phyloP scores from a whole-genome alignment of 2,888 invertebrate genomes.

The Orchesellides sinensis region DNA sequence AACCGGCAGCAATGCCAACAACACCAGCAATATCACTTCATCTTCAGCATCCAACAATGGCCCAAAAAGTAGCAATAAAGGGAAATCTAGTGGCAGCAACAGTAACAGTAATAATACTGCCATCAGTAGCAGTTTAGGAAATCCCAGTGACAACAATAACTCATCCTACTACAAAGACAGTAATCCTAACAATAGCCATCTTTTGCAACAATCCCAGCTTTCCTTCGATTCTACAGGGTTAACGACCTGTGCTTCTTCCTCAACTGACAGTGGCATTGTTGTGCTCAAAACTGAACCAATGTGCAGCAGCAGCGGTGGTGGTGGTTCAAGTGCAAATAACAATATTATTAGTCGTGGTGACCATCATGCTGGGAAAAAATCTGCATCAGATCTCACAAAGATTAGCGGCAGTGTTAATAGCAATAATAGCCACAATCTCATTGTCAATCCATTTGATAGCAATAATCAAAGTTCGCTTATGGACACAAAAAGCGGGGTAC shows the following conservation, averaged over 20 bases:
- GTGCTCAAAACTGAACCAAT: conserved; percentile 64
- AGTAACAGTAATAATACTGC: conserved; percentile 16
- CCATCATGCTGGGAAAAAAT: conserved; percentile 35
- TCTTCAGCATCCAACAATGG: conserved; percentile 18
- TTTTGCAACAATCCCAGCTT: conserved; percentile 41
- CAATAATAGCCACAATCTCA: conserved; percentile 81
- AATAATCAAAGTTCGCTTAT: conserved; percentile 46
- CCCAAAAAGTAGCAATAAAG: conserved; percentile 35
- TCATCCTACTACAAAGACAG: conserved; percentile 74
- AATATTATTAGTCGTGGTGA: conserved; percentile 19
- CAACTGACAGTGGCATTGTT: conserved; percentile 30
- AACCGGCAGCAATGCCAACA: conserved; percentile 30
- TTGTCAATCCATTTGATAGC: conserved; percentile 78
- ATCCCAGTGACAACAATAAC: conserved; percentile 73
- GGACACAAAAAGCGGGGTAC: conserved; percentile 67
- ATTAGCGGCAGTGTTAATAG: conserved; percentile 77
- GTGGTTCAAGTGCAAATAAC: conserved; percentile 29
- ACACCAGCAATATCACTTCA: conserved; percentile 21
- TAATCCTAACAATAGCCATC: conserved; percentile 58
- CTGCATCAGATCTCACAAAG: conserved; percentile 37
- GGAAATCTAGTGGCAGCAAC: conserved; percentile 39
- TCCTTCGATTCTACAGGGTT: conserved; percentile 58
- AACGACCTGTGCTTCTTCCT: conserved; percentile 47
- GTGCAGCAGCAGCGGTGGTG: conserved; percentile 36
- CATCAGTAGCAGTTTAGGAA: conserved; percentile 43